Base-by-base conservation (phyloP, 1,140 invertebrate species). In the Zaprionus nigranus region DNA sequence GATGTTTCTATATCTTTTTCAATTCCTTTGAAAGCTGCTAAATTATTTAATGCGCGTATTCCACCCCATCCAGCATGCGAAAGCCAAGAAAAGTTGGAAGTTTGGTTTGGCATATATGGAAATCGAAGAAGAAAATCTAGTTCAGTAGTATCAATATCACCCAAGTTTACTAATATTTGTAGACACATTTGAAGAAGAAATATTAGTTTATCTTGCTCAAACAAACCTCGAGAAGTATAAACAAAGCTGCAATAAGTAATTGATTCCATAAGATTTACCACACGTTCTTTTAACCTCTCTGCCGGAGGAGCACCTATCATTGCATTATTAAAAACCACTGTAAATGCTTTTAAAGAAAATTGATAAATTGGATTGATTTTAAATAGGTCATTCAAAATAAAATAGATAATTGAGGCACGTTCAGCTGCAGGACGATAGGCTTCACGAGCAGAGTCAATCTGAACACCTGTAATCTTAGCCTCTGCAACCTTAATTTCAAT, bases 281-380 rank as follows among this genome's bases (percentile, higher is more conserved):
- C 97, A 34, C 98, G 93, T n/a, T 94, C 93, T 57, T 95, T 94
- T 0, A 98, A 93, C 2, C 94, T 94, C 15, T 98, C 96, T 2
- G 95, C 94, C 4, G 94, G 91, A 40, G 95, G 94, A 0, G 97
- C 96, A 71, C 94, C 94, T 22, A 94, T 93, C 58, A 99, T 96
- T 1, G 98, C 97, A 84, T 97, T 97, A 81, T 96, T 96, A 93
- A 99, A 99, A 1, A 99, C 98, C 3, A 97, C 96, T 80, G 96
- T 98, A 93, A 98, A 99, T 0, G 98, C 97, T 93, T 99, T 99
- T 34, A 99, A 92, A 0, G 98, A 99, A 93, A 99, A 99, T 88
- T 99, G 98, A 93, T 99, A 99, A 79, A 99, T 97, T 56, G 97
- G 97, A 93, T 99, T 98, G 70, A 99, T 99, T 93, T 98, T 98